These are phyloP conservation scores for Halotydeus destructor DNA, from an alignment of 1,140 invertebrate species.

Conservation along the genomic window DNA sequence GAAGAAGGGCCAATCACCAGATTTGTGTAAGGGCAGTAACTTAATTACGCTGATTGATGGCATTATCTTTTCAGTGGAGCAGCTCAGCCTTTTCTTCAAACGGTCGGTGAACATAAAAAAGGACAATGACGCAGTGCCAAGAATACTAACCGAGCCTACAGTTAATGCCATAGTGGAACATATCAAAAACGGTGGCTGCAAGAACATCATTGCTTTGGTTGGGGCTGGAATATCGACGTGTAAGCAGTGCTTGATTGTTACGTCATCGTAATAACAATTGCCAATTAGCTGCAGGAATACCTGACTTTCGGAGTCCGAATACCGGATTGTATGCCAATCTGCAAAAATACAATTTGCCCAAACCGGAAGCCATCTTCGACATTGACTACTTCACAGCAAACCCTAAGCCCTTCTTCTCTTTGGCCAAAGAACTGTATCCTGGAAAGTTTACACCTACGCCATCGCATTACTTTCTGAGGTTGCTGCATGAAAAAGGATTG, in stretches of 20 bases:
- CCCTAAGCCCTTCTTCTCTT: conserved; percentile 60
- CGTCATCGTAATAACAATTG: conserved; percentile 1
- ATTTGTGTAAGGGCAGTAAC: no score
- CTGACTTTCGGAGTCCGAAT: conserved; percentile 73
- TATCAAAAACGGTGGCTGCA: conserved; percentile 48
- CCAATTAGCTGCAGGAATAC: conserved; percentile 45
- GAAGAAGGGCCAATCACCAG: no score
- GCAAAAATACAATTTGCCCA: conserved; percentile 67
- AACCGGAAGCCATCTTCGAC: conserved; percentile 90
- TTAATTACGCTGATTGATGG: no score
- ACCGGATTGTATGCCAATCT: conserved; percentile 81
- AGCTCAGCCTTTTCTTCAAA: no score
- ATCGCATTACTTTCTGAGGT: conserved; percentile 56
- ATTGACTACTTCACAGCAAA: conserved; percentile 41
- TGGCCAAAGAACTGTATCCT: conserved; percentile 67
- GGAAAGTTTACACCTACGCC: conserved; percentile 49
- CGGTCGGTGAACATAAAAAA: no score
- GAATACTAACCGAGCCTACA: no score
- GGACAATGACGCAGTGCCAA: no score
- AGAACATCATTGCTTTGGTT: conserved; percentile 74
- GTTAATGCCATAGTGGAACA: conserved; percentile 46
- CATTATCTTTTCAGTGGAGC: no score
- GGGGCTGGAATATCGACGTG: conserved; percentile 87
- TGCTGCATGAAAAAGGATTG: conserved; percentile 55
- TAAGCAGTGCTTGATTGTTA: conserved; percentile 40